Evolutionary conservation across 2,888 invertebrate genomes (phyloP).

Genomic region (Philopedon plagiatum): DNA sequence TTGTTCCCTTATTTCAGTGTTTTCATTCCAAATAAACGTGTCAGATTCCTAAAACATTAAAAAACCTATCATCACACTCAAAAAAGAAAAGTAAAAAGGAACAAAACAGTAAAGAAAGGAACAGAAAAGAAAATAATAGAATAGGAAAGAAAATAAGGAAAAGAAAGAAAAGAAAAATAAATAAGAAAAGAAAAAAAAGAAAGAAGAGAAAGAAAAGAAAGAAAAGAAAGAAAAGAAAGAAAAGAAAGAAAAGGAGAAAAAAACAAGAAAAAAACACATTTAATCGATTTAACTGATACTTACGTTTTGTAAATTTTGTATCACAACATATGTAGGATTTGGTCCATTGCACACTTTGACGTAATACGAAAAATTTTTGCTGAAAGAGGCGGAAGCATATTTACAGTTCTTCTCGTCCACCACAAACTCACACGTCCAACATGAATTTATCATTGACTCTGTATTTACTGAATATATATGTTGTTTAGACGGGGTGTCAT

Average conservation of each 20-base stretch:
- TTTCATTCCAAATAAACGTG: conserved; percentile 72
- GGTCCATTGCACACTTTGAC: conserved; percentile 79
- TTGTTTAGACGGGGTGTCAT: conserved; percentile 76
- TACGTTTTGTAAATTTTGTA: conserved; percentile 67
- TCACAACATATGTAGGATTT: conserved; percentile 73
- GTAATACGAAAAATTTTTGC: conserved; percentile 76
- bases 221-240: too few species aligned
- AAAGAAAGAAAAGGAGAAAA: too few species aligned
- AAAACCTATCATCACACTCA: too few species aligned
- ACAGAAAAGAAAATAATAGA: too few species aligned
- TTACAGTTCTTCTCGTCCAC: conserved; percentile 73
- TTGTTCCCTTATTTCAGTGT: conserved; percentile 69
- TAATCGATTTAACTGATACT: conserved; percentile 54
- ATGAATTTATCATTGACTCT: conserved; percentile 65
- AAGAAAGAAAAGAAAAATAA: too few species aligned
- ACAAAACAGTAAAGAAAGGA: too few species aligned
- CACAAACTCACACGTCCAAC: conserved; percentile 78
- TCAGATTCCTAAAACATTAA: conserved; percentile 53
- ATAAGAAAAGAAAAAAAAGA: too few species aligned
- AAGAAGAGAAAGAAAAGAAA: too few species aligned
- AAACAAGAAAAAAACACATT: too few species aligned
- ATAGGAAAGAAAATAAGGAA: too few species aligned
- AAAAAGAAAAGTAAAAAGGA: too few species aligned
- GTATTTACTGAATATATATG: conserved; percentile 74
- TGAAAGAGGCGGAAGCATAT: conserved; percentile 74